Evolutionary conservation across 2,113 vertebrate genomes (phyloP).

Genomic region (Notarius lentiginosus): DNA sequence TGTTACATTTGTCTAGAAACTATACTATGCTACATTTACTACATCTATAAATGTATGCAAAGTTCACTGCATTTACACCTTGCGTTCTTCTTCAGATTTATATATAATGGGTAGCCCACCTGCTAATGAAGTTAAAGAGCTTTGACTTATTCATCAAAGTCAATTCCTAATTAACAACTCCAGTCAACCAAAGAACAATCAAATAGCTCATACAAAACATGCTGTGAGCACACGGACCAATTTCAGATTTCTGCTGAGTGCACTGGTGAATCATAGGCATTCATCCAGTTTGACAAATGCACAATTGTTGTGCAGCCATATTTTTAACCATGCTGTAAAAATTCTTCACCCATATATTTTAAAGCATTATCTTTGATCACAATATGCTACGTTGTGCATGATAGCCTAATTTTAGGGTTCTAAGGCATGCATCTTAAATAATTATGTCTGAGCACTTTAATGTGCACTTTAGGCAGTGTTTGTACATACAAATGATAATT

Average conservation of each 20-base stretch:
- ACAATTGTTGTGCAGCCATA: conserved; percentile 2
- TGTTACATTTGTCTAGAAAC: not conserved
- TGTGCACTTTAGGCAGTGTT: not conserved
- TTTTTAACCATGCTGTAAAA: not conserved
- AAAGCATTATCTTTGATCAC: not conserved
- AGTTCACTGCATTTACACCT: not conserved
- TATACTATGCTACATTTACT: not conserved
- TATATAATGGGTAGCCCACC: not conserved
- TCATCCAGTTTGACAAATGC: conserved; percentile 21
- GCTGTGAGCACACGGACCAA: conserved; percentile 14
- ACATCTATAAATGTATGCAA: not conserved
- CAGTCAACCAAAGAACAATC: conserved; percentile 8
- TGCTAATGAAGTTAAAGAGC: not conserved
- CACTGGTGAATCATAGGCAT: conserved; percentile 18
- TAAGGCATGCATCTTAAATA: not conserved
- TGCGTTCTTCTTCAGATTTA: not conserved
- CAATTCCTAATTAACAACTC: conserved; percentile 16
- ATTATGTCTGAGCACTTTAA: not conserved
- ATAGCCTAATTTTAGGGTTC: not conserved
- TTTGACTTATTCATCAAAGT: conserved; percentile 9
- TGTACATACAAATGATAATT: not conserved
- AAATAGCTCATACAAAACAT: conserved; percentile 20
- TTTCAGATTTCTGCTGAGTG: conserved; percentile 16
- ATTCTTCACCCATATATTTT: not conserved
- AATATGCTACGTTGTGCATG: not conserved